These are phyloP conservation scores for Lytechinus variegatus DNA, from an alignment of 35 echinoderm and acorn worm genomes.

Conservation along the genomic window DNA sequence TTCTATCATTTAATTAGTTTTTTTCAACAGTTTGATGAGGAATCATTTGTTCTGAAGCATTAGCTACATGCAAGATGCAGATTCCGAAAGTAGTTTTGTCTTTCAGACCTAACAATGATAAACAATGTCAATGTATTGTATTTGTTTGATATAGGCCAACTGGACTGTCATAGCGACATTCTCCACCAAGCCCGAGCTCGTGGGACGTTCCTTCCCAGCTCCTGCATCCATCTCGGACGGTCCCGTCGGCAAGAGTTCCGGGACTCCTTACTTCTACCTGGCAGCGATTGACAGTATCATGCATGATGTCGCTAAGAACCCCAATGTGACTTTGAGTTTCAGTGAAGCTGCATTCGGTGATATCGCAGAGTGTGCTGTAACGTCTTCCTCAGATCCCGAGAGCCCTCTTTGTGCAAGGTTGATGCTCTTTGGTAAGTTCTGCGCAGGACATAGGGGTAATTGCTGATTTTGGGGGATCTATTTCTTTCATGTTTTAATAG, in stretches of 20 bases:
- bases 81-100: no score
- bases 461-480: no score
- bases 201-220: conserved; percentile 53
- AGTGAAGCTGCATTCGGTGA: conserved; percentile 62
- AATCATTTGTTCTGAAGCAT: no score
- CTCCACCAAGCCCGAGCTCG: conserved; percentile 48
- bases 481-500: no score
- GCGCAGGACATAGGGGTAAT: background rate
- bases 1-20: no score
- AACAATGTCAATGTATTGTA: no score
- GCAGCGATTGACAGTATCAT: conserved; percentile 23
- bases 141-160: conserved; percentile 54
- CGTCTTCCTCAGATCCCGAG: conserved; percentile 42
- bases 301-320: conserved; percentile 57
- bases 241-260: conserved; percentile 61
- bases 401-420: conserved; percentile 61
- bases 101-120: no score
- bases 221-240: conserved; percentile 61
- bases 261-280: conserved; percentile 63
- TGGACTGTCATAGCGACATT: conserved; percentile 59
- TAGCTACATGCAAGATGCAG: no score
- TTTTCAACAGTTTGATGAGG: no score
- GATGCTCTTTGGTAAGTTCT: conserved; percentile 58
- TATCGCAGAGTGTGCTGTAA: conserved; percentile 36
- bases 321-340: conserved; percentile 60